These are phyloP conservation scores for Danio tinwini DNA, from an alignment of 2,797 vertebrate species.

Conservation along the genomic window DNA sequence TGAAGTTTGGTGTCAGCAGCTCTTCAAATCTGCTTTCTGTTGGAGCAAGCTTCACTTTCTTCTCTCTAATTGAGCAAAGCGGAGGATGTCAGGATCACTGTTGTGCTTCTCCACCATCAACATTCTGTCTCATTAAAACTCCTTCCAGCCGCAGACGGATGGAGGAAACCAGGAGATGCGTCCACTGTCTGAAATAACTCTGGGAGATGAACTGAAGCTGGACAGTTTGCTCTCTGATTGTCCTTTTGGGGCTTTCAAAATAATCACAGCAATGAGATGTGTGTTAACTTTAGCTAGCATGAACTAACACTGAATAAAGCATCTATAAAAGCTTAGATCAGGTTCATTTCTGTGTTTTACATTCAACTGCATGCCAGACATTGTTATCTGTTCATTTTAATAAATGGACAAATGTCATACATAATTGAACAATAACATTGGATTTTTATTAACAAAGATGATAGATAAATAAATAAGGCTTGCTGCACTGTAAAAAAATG, in stretches of 20 bases:
- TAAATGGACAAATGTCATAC: too few species aligned
- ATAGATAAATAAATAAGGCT: too few species aligned
- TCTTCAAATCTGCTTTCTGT: slow-evolving; percentile 86
- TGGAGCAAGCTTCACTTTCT: slow-evolving; percentile 84
- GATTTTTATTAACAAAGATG: too few species aligned
- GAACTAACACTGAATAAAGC: too few species aligned
- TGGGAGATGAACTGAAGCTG: slow-evolving; percentile 23
- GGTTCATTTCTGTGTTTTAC: too few species aligned
- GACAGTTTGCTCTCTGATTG: slow-evolving; percentile 11
- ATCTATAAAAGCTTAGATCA: too few species aligned
- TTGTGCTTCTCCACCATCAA: slow-evolving; percentile 47
- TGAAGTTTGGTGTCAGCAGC: slow-evolving; percentile 64
- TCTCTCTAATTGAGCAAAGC: slow-evolving; percentile 62
- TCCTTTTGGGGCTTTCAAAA: neutral
- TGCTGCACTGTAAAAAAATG: too few species aligned
- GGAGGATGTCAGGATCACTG: slow-evolving; percentile 50
- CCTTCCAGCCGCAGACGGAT: slow-evolving; percentile 35
- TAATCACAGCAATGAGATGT: too few species aligned
- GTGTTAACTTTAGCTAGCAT: too few species aligned
- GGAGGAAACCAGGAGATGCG: slow-evolving; percentile 18
- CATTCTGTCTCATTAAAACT: slow-evolving; percentile 53
- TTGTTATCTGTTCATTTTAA: too few species aligned
- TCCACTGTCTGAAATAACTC: slow-evolving; percentile 30
- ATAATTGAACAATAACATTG: too few species aligned
- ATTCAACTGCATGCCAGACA: too few species aligned